Evolutionary conservation across 2,888 invertebrate species (phyloP).

Genomic region (Drosophila mercatorum): DNA sequence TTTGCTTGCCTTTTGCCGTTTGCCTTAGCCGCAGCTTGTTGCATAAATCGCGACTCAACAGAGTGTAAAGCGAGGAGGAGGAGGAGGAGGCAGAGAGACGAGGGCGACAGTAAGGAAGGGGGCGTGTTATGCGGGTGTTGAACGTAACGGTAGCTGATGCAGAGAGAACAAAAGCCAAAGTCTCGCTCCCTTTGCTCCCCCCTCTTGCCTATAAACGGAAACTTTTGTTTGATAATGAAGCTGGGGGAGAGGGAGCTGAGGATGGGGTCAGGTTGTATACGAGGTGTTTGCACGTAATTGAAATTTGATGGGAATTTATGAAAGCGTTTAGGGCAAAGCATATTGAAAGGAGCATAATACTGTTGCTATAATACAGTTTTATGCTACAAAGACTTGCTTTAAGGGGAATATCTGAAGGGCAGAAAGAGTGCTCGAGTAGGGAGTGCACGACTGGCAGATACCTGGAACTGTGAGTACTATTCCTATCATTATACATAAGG

Average conservation of each 20-base stretch:
- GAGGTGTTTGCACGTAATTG: slow-evolving; percentile 6
- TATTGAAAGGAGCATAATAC: neutral
- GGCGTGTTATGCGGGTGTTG: slow-evolving; percentile 13
- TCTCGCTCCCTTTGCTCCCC: neutral
- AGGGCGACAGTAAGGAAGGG: neutral
- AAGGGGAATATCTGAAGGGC: neutral
- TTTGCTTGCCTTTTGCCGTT: slow-evolving; percentile 23
- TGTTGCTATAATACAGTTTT: no score
- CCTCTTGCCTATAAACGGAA: neutral
- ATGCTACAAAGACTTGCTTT: neutral
- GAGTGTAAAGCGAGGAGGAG: slow-evolving; percentile 58
- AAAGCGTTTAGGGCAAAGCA: neutral
- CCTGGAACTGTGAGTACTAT: neutral
- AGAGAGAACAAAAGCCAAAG: slow-evolving; percentile 6
- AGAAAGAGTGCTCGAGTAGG: neutral
- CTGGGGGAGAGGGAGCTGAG: neutral
- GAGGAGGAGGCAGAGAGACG: no score
- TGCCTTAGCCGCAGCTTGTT: slow-evolving; percentile 52
- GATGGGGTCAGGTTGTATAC: neutral
- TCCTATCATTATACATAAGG: neutral
- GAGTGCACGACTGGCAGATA: neutral
- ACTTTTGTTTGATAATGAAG: neutral
- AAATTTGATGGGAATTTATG: slow-evolving; percentile 11
- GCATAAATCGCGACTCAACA: slow-evolving; percentile 67
- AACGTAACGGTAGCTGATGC: slow-evolving; percentile 36